Conservation (phyloP, 2,888 invertebrate species). For the Drosophila prostipennis region DNA sequence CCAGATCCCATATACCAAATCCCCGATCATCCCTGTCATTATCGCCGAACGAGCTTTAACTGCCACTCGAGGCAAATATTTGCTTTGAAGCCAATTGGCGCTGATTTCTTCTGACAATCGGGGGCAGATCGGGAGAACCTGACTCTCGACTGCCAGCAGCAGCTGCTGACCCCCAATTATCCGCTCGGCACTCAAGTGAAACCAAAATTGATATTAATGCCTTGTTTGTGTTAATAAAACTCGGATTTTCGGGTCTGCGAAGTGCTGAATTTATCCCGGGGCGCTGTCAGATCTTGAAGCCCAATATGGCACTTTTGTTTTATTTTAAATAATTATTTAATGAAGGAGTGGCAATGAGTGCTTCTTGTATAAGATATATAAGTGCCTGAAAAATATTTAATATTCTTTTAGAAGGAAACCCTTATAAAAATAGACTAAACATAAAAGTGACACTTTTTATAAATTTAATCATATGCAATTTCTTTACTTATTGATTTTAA, state of each 20-base stretch:
- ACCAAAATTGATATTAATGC: slow-evolving; percentile 71
- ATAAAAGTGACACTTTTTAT: too few relatives aligned
- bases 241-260: slow-evolving; percentile 40
- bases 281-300: slow-evolving; percentile 7
- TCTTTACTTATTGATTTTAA: too few relatives aligned
- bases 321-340: slow-evolving; percentile 34
- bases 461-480: too few relatives aligned
- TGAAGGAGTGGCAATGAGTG: background rate
- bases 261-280: slow-evolving; percentile 9
- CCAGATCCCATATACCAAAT: background rate
- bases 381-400: too few relatives aligned
- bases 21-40: slow-evolving; percentile 57
- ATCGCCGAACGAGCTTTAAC: slow-evolving; percentile 54
- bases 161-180: slow-evolving; percentile 59
- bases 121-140: slow-evolving; percentile 20
- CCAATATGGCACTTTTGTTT: slow-evolving; percentile 16
- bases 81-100: slow-evolving; percentile 78
- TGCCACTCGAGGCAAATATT: slow-evolving; percentile 77
- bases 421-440: too few relatives aligned
- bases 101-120: slow-evolving; percentile 74
- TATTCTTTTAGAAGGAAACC: too few relatives aligned
- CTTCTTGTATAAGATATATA: too few relatives aligned
- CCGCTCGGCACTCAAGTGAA: slow-evolving; percentile 53
- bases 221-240: slow-evolving; percentile 77
- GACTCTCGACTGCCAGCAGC: slow-evolving; percentile 23